Evolutionary conservation across 2,888 invertebrate species (phyloP), one percentile per base, ranked within the genome.

Genomic region (Epiblema foenella): DNA sequence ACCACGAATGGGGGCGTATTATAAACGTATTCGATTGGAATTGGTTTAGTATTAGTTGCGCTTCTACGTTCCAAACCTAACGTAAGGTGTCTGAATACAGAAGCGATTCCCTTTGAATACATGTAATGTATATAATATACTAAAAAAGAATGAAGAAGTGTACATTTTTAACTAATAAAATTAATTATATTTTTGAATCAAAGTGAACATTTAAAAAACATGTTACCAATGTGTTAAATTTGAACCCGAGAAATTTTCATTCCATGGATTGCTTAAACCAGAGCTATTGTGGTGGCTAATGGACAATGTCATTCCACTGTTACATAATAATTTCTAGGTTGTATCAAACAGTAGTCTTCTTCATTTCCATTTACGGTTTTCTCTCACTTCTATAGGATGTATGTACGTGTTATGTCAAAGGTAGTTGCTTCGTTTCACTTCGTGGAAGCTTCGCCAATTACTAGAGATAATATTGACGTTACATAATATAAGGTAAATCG

Each of bases 401-500:
- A 65, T 42, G 65, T 65, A 11, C 12, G n/a, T 46, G 24, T 49
- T 17, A 15, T 29, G 33, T 18, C 8, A 12, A 37, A 11, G 20
- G 4, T n/a, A 0, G 12, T 3, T 65, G 58, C 18, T 42, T 18
- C 69, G 18, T 69, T 58, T 11, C 18, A 1, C 11, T 3, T 18
- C 4, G 7, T 0, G 4, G 10, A 5, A 17, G 15, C 10, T 10
- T n/a, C 64, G 39, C 57, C 64, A 69, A 69, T 69, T 65, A 69
- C 52, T 15, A 10, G 59, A 52, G 64, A 52, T 60, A 70, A 70
- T 71, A 62, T 71, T 71, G 71, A 67, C 66, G 71, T 51, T 24
- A 67, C 66, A 67, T 67, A 71, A 67, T 67, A 71, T 71, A 67
- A 67, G 60, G 62, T 67, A 57, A 71, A 71, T 62, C 56, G 71